These are phyloP conservation scores for Palythoa heliodiscus DNA, from an alignment of 92 coral and sea anemone genomes.

Conservation along the genomic window DNA sequence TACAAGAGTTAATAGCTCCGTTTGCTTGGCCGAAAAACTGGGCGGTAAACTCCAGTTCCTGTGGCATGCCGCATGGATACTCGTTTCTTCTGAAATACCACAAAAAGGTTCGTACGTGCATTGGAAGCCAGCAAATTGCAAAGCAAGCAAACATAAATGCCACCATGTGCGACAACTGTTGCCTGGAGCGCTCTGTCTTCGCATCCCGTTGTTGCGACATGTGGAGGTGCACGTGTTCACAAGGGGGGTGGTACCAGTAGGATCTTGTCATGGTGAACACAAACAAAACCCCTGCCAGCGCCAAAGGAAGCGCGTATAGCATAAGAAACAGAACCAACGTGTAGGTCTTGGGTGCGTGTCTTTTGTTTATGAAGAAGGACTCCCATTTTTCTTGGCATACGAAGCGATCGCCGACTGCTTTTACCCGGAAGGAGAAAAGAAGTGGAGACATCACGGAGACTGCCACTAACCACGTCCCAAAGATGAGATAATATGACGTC, in stretches of 20 bases:
- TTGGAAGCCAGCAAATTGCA: constrained; percentile 46
- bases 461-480: constrained; percentile 33
- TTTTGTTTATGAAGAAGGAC: constrained; percentile 37
- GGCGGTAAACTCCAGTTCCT: constrained; percentile 19
- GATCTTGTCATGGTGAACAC: not conserved
- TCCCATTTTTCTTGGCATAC: constrained; percentile 42
- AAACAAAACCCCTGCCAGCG: not conserved
- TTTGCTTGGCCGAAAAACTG: constrained; percentile 27
- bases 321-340: constrained; percentile 32
- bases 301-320: constrained; percentile 27
- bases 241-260: constrained; percentile 17
- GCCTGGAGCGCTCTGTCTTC: constrained; percentile 31
- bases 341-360: constrained; percentile 37
- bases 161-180: constrained; percentile 29
- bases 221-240: constrained; percentile 23
- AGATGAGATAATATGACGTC: constrained; percentile 34
- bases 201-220: not conserved
- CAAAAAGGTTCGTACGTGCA: constrained; percentile 40
- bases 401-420: constrained; percentile 30
- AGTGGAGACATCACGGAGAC: constrained; percentile 35
- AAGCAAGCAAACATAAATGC: constrained; percentile 30
- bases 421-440: constrained; percentile 35
- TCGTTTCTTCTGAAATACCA: constrained; percentile 27
- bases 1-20: constrained; percentile 26
- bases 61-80: constrained; percentile 27